A percentile compares a stretch with the other conserved stretches of the same genome.
These are phyloP conservation scores for Scomber scombrus DNA, from an alignment of 2,113 vertebrate species.

Conservation along the genomic window DNA sequence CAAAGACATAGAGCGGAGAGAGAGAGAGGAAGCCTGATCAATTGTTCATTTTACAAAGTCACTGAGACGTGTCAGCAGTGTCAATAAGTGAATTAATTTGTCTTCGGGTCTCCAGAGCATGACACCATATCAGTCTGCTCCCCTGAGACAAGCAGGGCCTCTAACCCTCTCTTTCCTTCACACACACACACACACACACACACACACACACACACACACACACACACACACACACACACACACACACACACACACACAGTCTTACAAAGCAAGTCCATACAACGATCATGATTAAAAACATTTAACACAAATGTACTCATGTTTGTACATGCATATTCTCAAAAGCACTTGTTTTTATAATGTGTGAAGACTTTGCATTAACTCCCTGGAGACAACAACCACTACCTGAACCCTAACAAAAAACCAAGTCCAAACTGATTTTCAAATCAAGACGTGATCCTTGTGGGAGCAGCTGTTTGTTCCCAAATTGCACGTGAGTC, in stretches of 20 bases:
- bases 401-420: not conserved
- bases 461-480: not conserved
- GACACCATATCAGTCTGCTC: slow-evolving; percentile 77
- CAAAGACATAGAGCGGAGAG: slow-evolving; percentile 24
- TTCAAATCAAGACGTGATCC: not conserved
- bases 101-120: slow-evolving; percentile 84
- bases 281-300: slow-evolving; percentile 28
- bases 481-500: not conserved
- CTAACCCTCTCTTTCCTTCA: slow-evolving; percentile 55
- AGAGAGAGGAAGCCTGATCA: slow-evolving; percentile 85
- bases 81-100: slow-evolving; percentile 92
- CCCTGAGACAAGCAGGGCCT: slow-evolving; percentile 66
- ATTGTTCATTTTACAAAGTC: slow-evolving; percentile 96
- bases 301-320: slow-evolving; percentile 40
- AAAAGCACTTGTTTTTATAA: slow-evolving; percentile 4
- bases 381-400: not conserved
- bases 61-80: slow-evolving; percentile 89
- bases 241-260: slow-evolving; percentile 1
- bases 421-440: not conserved
- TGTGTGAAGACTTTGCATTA: not conserved
- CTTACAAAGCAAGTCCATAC: slow-evolving; percentile 38
- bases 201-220: slow-evolving; percentile 23
- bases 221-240: slow-evolving; percentile 36
- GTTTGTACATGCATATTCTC: slow-evolving; percentile 7
- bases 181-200: slow-evolving; percentile 23